A percentile compares a stretch with the other conserved stretches of the same genome.
Evolutionary conservation across 2,797 vertebrate species (phyloP).

Genomic region (Melanotaenia nigrans): DNA sequence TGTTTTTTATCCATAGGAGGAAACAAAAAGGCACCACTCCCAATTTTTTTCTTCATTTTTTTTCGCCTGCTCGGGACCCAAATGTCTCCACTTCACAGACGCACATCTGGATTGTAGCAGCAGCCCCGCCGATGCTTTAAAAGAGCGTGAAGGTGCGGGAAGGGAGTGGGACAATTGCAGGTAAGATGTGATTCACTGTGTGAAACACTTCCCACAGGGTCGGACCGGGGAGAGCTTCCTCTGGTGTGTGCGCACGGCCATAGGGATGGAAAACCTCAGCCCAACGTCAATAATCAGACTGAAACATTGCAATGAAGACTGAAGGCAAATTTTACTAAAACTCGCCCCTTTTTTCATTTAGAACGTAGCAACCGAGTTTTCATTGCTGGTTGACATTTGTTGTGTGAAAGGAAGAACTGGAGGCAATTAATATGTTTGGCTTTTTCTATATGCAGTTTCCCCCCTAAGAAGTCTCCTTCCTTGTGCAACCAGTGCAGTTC

Average conservation of each 20-base stretch:
- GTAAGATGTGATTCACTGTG: slow-evolving; percentile 52
- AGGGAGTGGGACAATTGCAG: slow-evolving; percentile 82
- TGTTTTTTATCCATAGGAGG: slow-evolving; percentile 1
- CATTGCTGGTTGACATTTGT: background rate
- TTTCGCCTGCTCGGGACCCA: slow-evolving; percentile 39
- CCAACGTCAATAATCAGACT: background rate
- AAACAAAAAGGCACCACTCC: slow-evolving; percentile 9
- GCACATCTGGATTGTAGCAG: slow-evolving; percentile 80
- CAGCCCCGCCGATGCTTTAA: slow-evolving; percentile 82
- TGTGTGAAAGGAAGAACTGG: background rate
- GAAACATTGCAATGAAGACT: background rate
- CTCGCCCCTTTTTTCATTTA: background rate
- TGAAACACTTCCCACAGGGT: background rate
- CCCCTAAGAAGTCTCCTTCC: background rate
- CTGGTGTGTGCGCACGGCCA: background rate
- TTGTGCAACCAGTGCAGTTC: background rate
- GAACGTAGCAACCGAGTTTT: background rate
- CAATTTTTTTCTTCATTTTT: background rate
- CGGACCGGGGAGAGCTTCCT: background rate
- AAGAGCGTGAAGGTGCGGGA: slow-evolving; percentile 82
- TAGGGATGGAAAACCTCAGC: background rate
- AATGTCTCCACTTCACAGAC: slow-evolving; percentile 56
- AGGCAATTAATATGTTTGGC: background rate
- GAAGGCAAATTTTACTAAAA: background rate
- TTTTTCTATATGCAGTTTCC: background rate